Evolutionary conservation across 2,888 invertebrate species (phyloP), one percentile per base, ranked within the genome.

Genomic region (Pandemis cinnamomeana): DNA sequence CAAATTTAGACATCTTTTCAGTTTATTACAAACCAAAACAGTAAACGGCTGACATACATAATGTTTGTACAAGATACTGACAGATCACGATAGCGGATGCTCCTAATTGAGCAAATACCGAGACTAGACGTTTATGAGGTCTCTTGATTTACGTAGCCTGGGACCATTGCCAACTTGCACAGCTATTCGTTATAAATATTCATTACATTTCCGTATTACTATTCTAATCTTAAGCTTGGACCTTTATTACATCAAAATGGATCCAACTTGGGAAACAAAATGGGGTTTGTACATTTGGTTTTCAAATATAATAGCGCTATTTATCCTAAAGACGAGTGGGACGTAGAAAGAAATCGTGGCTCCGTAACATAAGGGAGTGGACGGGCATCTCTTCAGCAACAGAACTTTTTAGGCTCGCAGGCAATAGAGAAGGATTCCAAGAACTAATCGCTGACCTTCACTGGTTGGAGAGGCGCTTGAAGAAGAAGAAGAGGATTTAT

Each of bases 141-240:
- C 27, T 55, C 60, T 15, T 70, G 69, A 70, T 70, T 69, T 73
- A 66, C 58, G 53, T 53, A 8, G 7, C 7, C 27, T 73, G 69
- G 73, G 73, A 73, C 58, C 64, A 69, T 66, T 69, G 73, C 73
- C 73, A 74, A 60, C 41, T 63, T 58, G 44, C 36, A 64, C 69
- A 60, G 61, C 20, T 60, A 60, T 64, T 36, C 20, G 66, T 61
- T 64, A 70, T 66, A 51, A 73, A 73, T 73, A 66, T 66, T 55
- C 15, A 8, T 46, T 62, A 73, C 20, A 71, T 69, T 73, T 69
- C 69, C 60, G 69, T 64, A 70, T 69, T 66, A 44, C 20, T 60
- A 60, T 64, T 36, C 20, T 61, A 7, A 70, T 70, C 51, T 64
- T 36, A 36, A 4, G 4, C 27, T 4, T 36, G 27, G 27, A 4